Percentiles rank a stretch among this genome's conserved stretches.
Conservation (phyloP, 2,113 vertebrate genomes). For the Pelecanus crispus region DNA sequence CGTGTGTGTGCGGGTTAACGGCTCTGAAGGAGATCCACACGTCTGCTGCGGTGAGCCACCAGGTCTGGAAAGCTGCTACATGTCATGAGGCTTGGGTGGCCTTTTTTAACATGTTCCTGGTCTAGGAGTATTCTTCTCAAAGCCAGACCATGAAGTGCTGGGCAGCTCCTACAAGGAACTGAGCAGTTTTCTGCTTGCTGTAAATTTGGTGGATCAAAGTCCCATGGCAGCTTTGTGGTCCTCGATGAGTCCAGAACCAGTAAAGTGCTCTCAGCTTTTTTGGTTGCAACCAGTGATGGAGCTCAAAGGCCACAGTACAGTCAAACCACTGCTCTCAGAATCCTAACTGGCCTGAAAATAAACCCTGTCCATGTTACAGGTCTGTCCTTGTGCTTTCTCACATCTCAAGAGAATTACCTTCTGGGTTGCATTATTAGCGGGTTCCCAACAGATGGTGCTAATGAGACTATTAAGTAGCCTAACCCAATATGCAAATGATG, state of each 20-base stretch:
- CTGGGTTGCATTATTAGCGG: conserved; percentile 13
- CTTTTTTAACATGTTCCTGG: background rate
- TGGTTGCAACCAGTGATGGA: background rate
- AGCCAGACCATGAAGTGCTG: background rate
- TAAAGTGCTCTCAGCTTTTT: background rate
- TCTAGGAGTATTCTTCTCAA: background rate
- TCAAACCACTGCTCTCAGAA: background rate
- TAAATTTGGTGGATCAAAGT: background rate
- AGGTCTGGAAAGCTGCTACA: background rate
- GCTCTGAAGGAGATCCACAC: background rate
- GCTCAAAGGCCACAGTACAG: background rate
- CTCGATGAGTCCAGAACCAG: background rate
- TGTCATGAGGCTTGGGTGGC: background rate
- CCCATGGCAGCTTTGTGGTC: rapidly evolving
- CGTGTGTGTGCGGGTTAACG: rapidly evolving
- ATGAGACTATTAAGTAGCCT: conserved; percentile 48
- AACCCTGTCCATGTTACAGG: background rate
- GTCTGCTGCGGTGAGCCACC: background rate
- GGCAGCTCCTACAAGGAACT: background rate
- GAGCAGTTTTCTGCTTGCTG: background rate
- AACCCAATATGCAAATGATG: conserved; percentile 46
- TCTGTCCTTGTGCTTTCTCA: background rate
- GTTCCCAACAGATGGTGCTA: conserved; percentile 53
- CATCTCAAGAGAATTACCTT: background rate
- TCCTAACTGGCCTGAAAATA: background rate